Evolutionary conservation across 2,888 invertebrate species (phyloP), one percentile per base, ranked within the genome.

Genomic region (Stegana nigrithorax): DNA sequence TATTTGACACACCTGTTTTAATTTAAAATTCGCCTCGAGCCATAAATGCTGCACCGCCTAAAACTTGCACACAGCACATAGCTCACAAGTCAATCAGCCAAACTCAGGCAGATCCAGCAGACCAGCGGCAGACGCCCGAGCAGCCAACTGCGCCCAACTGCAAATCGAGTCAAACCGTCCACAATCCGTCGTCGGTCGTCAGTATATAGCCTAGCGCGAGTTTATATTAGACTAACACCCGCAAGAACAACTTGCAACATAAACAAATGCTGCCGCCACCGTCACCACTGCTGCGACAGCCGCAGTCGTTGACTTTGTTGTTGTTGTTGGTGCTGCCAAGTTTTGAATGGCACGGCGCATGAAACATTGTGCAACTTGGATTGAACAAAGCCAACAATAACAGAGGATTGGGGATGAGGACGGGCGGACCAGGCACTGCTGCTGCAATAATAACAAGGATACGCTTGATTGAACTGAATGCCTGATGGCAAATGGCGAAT

Each of bases 1-100:
- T 69, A 73, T 73, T 78, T 78, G 78, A 78, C 78, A 78, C 75
- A 76, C 78, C 76, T 78, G 75, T 74, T 78, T 76, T 73, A 70
- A 75, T 78, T 75, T 73, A 73, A 73, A 75, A 73, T 67, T 69
- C 73, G 78, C 78, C 75, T 66, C 63, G 59, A 71, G 70, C 70
- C 65, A 72, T 76, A 71, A 78, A 75, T n/a, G 55, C n/a, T 78
- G 75, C 78, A 73, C 63, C 61, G 32, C 27, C 23, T 42, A 45
- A 55, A 45, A 44, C 55, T 36, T 63, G 59, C 45, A 45, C 61
- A 59, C 58, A 60, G 59, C 67, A 53, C 14, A 10, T 19, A 25
- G 50, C 14, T n/a, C 58, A 68, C 26, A 21, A 21, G 14, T 19
- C 17, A 47, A 47, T 2, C 17, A 47, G 21, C 17, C 21, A 14